These are phyloP conservation scores for Gryllus longicercus DNA, from an alignment of 2,888 invertebrate genomes.

Conservation along the genomic window DNA sequence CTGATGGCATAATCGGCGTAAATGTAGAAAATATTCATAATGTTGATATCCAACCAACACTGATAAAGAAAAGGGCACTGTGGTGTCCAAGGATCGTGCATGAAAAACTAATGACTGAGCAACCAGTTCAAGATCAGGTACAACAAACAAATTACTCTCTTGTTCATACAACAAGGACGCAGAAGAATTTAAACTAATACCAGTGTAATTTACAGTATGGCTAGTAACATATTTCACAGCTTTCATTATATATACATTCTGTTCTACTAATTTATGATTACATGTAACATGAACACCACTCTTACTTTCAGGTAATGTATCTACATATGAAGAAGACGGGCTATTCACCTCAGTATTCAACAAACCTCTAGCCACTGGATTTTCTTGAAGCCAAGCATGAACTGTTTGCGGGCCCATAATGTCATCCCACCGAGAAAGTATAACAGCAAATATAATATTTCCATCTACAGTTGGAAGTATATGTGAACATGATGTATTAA, in stretches of 20 bases:
- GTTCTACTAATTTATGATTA: neutral
- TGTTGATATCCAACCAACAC: slow-evolving; percentile 34
- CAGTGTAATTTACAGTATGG: slow-evolving; percentile 38
- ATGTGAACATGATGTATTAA: slow-evolving; percentile 32
- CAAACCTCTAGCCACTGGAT: slow-evolving; percentile 21
- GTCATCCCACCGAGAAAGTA: slow-evolving; percentile 39
- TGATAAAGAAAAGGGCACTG: slow-evolving; percentile 36
- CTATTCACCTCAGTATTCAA: neutral
- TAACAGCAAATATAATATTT: slow-evolving; percentile 34
- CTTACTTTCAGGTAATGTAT: neutral
- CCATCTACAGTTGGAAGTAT: slow-evolving; percentile 35
- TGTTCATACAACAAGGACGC: slow-evolving; percentile 25
- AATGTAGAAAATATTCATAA: slow-evolving; percentile 34
- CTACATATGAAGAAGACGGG: neutral
- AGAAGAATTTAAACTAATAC: slow-evolving; percentile 20
- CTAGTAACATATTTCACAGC: slow-evolving; percentile 38
- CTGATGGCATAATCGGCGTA: slow-evolving; percentile 33
- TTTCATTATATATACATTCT: slow-evolving; percentile 24
- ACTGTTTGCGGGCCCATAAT: slow-evolving; percentile 39
- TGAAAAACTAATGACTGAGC: slow-evolving; percentile 36
- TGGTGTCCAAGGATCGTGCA: slow-evolving; percentile 26
- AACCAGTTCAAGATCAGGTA: slow-evolving; percentile 38
- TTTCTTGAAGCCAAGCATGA: slow-evolving; percentile 36
- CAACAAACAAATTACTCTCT: slow-evolving; percentile 36
- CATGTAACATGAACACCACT: neutral